Percentiles rank a stretch among this genome's conserved stretches.
These are phyloP conservation scores for mouse (Mus musculus) DNA, from an alignment of 2,113 vertebrate genomes.

Conservation along the genomic window GRCm39 chr15:7918001-7918500, in stretches of 20 bases:
- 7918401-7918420: slow-evolving; percentile 64
- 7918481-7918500: slow-evolving; percentile 47
- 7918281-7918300: slow-evolving; percentile 28
- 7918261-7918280: slow-evolving; percentile 62
- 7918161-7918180: slow-evolving; percentile 31
- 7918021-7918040: not conserved
- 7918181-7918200: slow-evolving; percentile 28
- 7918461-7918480: slow-evolving; percentile 75
- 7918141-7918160: not conserved
- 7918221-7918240: slow-evolving; percentile 22
- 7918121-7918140: slow-evolving; percentile 9
- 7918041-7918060: not conserved
- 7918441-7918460: slow-evolving; percentile 77
- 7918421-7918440: slow-evolving; percentile 64
- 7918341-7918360: slow-evolving; percentile 74
- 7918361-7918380: slow-evolving; percentile 77
- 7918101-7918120: not conserved
- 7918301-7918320: slow-evolving; percentile 49
- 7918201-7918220: not conserved
- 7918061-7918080: not conserved
- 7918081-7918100: not conserved
- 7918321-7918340: slow-evolving; percentile 75
- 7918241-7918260: slow-evolving; percentile 38
- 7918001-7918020: not conserved
- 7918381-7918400: slow-evolving; percentile 73